Conservation (phyloP, 2,113 vertebrate species). For the Clarias gariepinus region DNA sequence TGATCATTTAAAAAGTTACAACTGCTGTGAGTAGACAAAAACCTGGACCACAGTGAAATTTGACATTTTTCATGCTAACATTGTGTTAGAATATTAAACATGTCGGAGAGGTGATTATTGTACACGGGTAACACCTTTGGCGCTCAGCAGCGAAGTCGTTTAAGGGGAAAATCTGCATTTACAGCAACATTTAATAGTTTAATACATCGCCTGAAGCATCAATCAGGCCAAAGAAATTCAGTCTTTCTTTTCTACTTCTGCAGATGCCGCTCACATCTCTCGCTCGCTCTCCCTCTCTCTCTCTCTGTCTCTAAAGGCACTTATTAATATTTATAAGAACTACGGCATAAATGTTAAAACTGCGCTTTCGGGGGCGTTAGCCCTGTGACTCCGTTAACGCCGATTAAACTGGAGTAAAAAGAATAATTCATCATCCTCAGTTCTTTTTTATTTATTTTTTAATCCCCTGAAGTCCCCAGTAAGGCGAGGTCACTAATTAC, state of each 20-base stretch:
- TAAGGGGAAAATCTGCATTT: not conserved
- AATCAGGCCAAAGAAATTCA: not conserved
- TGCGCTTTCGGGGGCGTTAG: conserved; percentile 68
- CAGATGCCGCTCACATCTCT: conserved; percentile 23
- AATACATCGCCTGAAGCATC: not conserved
- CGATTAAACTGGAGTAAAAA: conserved; percentile 74
- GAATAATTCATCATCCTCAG: conserved; percentile 74
- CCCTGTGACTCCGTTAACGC: conserved; percentile 72
- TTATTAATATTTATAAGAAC: conserved; percentile 77
- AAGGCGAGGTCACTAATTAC: conserved; percentile 71
- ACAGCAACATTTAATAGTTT: conserved; percentile 29
- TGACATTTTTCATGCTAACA: not conserved
- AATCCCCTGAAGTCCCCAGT: conserved; percentile 55
- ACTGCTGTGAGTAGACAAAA: no score
- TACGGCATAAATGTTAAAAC: conserved; percentile 75
- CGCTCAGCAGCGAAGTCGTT: not conserved
- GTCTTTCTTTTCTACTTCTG: conserved; percentile 35
- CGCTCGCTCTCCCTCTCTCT: conserved; percentile 24
- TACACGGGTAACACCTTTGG: not conserved
- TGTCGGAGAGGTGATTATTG: not conserved
- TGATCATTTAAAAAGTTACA: no score
- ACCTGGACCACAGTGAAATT: not conserved
- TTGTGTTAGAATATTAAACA: not conserved
- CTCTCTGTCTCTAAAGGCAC: conserved; percentile 56
- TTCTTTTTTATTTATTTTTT: conserved; percentile 52